Evolutionary conservation across 2,888 invertebrate species (phyloP).

Genomic region (Limnephilus lunatus): DNA sequence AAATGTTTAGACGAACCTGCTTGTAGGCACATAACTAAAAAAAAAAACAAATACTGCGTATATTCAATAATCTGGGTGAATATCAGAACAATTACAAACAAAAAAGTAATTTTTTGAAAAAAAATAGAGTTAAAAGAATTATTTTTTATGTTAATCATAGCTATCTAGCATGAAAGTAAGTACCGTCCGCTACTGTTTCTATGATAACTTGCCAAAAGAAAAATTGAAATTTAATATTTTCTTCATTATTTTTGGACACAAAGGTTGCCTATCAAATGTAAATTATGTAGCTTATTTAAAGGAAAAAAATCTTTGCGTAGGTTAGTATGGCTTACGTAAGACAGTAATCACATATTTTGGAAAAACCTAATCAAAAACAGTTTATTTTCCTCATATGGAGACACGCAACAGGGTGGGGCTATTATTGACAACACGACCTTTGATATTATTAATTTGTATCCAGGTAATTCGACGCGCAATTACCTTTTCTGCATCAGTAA

Average conservation of each 20-base stretch:
- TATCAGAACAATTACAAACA: too few species aligned
- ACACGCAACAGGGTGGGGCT: not conserved
- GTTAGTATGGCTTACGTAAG: not conserved
- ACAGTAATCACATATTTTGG: not conserved
- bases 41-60: too few species aligned
- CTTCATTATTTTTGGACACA: not conserved
- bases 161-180: too few species aligned
- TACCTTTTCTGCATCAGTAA: too few species aligned
- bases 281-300: not conserved
- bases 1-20: too few species aligned
- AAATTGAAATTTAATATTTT: not conserved
- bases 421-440: not conserved
- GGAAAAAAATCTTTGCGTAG: not conserved
- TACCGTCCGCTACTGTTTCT: too few species aligned
- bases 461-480: not conserved
- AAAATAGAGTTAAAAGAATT: too few species aligned
- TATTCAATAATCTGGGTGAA: too few species aligned
- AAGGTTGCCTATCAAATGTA: not conserved
- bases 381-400: not conserved
- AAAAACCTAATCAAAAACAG: not conserved
- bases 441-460: not conserved
- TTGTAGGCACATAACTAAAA: too few species aligned
- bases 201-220: not conserved
- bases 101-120: too few species aligned
- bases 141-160: too few species aligned